Base-by-base conservation (phyloP, 2,113 vertebrate genomes). In the Sporophila hypoxantha region DNA sequence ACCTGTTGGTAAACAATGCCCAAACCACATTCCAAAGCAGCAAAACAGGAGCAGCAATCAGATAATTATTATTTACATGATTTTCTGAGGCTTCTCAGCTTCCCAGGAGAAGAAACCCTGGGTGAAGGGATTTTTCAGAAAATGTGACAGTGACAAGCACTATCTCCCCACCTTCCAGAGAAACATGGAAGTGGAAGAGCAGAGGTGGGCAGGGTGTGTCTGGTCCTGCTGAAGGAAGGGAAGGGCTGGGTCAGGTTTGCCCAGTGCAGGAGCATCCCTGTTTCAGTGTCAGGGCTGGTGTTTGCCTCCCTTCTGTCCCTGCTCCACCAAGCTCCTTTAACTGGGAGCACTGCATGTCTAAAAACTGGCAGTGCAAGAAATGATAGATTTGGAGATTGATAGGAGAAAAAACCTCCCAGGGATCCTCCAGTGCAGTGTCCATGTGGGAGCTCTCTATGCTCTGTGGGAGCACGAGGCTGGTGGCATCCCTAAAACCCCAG, bases 251-350 rank as follows among this genome's bases (percentile, higher is more conserved):
- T 22, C 23, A 71, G 34, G 36, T 20, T 21, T 13, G 74, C 32
- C 25, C 42, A 60, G 46, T 0, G 2, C n/a, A 26, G 0, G 1
- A 73, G 56, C 26, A 32, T 56, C 66, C 59, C 57, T 44, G 41
- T 36, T 70, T 41, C 8, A 4, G 64, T 56, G 39, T 29, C 47
- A 46, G 2, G 0, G 52, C 10, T 55, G 18, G 0, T 10, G 4
- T 47, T 26, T 10, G 17, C 29, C 59, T 57, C 71, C 52, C 14
- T 73, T 11, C 56, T 76, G 26, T 13, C 29, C 65, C 67, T 56
- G 61, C 13, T 60, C 44, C 57, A 64, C 17, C 26, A 55, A 7
- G 7, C 29, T 70, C 79, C 75, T 69, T 21, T 11, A 56, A 13
- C 17, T 70, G 46, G 59, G 41, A 78, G 27, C 37, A 32, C 8